phyloP scores from a whole-genome alignment of 1,140 invertebrate species.

The Nephila pilipes region DNA sequence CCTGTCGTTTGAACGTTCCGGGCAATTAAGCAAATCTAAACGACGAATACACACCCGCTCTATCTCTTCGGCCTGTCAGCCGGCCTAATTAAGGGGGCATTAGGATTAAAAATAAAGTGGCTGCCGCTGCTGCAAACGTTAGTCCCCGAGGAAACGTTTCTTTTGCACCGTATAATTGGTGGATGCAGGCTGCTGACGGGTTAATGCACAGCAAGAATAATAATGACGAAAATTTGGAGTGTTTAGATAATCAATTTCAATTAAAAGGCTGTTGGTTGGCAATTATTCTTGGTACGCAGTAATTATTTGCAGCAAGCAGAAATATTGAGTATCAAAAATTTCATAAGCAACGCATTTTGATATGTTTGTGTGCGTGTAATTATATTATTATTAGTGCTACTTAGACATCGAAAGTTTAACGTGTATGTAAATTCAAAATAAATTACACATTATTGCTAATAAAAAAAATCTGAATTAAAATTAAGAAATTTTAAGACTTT shows the following conservation, averaged over 20 bases:
- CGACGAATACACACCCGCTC: not conserved
- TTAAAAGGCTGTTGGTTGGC: not conserved
- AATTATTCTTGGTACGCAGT: not conserved
- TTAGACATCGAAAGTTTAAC: no score
- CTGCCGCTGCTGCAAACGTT: not conserved
- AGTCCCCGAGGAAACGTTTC: constrained; percentile 1
- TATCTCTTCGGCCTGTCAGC: not conserved
- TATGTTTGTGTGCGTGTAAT: no score
- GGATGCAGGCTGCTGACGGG: not conserved
- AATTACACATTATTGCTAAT: no score
- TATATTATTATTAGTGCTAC: no score
- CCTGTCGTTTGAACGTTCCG: constrained; percentile 30
- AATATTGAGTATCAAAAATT: no score
- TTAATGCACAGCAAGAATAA: not conserved
- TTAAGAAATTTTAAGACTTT: no score
- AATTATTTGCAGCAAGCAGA: no score
- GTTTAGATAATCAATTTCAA: not conserved
- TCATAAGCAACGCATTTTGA: no score
- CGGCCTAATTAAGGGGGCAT: constrained; percentile 61
- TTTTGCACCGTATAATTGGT: not conserved
- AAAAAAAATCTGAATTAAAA: no score
- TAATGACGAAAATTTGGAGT: not conserved
- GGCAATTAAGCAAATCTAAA: constrained; percentile 66
- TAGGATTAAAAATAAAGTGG: constrained; percentile 65
- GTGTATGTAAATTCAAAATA: no score